Evolutionary conservation across 2,888 invertebrate genomes (phyloP), one percentile per base, ranked within the genome.

Genomic region (Ophion obscuratus): DNA sequence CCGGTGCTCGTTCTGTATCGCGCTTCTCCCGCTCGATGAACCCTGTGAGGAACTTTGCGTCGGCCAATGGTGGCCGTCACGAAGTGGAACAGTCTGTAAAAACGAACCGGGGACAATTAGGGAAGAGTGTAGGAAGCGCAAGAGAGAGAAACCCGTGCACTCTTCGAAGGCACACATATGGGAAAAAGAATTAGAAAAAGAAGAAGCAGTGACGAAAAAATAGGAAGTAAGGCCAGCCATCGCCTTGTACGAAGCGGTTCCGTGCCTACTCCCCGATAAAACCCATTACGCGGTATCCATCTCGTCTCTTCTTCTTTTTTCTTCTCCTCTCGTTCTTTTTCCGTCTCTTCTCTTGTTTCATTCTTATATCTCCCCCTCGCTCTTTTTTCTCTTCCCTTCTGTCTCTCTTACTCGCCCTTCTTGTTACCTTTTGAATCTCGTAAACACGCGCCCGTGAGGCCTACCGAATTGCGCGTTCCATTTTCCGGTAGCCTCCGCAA

Each of bases 61-160:
- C 78, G 85, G 70, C 80, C 85, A 71, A 75, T 67, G 83, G 75
- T 83, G 89, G 88, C 88, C 90, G 90, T 90, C 89, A 90, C 91
- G 89, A 91, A 91, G 90, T 89, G 90, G 91, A 91, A 91, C 89
- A 90, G 89, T 89, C 89, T 61, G 91, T 92, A 92, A 92, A 92
- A 92, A 91, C 90, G 90, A 89, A 90, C 90, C 90, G 90, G 89
- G 90, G 92, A 91, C 91, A 91, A 91, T 92, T 91, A 90, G 90
- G 90, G 83, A 86, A 67, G 81, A 75, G 68, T 74, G 66, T 20
- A 64, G 77, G 74, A 75, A 73, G 74, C 53, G 83, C 68, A 79
- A 70, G 67, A 71, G 64, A 66, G 73, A 71, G 71, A 66, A 76
- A 57, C 31, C 27, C 66, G 79, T 75, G 64, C 81, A 47, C 57